Percentiles rank a stretch among this genome's conserved stretches.
phyloP scores from a whole-genome alignment of 2,888 invertebrate genomes.

The Eupithecia pulchellata region DNA sequence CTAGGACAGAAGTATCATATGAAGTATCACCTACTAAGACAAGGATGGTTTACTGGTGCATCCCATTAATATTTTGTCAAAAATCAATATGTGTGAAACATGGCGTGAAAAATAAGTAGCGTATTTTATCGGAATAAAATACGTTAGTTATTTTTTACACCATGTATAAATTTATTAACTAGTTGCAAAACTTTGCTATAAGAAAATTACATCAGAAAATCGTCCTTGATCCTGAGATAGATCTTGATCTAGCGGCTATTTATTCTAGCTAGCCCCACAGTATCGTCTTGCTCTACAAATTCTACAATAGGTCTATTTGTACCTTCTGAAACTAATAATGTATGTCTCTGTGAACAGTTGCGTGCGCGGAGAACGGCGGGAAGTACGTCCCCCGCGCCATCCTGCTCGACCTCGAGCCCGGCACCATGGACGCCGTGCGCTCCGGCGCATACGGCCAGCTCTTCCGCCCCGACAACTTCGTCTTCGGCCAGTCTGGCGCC shows the following conservation, averaged over 20 bases:
- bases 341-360: slow-evolving; percentile 84
- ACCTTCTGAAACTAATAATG: slow-evolving; percentile 10
- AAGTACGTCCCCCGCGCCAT: slow-evolving; percentile 98
- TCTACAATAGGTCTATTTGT: neutral
- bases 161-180: too few relatives aligned
- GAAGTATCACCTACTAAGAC: too few relatives aligned
- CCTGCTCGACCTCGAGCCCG: slow-evolving; percentile 98
- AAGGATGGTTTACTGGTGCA: neutral
- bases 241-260: too few relatives aligned
- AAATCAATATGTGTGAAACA: neutral
- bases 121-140: neutral
- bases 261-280: neutral
- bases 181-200: neutral
- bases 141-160: too few relatives aligned
- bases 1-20: too few relatives aligned
- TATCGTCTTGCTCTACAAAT: neutral
- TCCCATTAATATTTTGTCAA: neutral
- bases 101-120: neutral
- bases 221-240: neutral
- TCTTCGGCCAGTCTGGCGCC: slow-evolving; percentile 94
- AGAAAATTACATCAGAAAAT: neutral
- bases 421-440: slow-evolving; percentile 97
- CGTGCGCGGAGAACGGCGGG: slow-evolving; percentile 95
- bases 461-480: slow-evolving; percentile 97
- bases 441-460: slow-evolving; percentile 94